A percentile compares a stretch with the other conserved stretches of the same genome.
Evolutionary conservation across 2,888 invertebrate genomes (phyloP).

Genomic region (Pterobdella sp.): DNA sequence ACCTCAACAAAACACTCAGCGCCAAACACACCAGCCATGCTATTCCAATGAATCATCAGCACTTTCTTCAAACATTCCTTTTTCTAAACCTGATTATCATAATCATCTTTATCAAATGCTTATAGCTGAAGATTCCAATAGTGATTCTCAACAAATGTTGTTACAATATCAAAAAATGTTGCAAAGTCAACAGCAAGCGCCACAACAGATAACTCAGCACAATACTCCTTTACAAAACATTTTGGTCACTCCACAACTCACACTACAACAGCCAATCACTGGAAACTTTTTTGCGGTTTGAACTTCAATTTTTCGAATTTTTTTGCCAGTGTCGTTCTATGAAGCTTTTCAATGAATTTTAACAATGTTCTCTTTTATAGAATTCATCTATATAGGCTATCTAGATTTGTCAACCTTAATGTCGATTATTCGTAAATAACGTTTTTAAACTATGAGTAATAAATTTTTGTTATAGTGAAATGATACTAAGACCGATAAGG

Average conservation of each 20-base stretch:
- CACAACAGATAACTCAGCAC: background rate
- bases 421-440: no score
- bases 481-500: no score
- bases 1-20: background rate
- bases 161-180: background rate
- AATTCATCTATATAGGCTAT: no score
- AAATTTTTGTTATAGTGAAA: no score
- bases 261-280: constrained; percentile 17
- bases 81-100: background rate
- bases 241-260: background rate
- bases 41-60: background rate
- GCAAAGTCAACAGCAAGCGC: background rate
- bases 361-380: no score
- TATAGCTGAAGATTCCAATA: background rate
- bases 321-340: background rate
- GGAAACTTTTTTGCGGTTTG: constrained; percentile 21
- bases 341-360: no score
- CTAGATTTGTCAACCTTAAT: no score
- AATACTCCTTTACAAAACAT: background rate
- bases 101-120: background rate
- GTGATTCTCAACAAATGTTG: background rate
- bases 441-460: no score
- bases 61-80: background rate
- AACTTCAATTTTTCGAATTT: background rate
- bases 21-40: background rate